Evolutionary conservation across 2,113 vertebrate species (phyloP).

Genomic region (Callocephalon fimbriatum): DNA sequence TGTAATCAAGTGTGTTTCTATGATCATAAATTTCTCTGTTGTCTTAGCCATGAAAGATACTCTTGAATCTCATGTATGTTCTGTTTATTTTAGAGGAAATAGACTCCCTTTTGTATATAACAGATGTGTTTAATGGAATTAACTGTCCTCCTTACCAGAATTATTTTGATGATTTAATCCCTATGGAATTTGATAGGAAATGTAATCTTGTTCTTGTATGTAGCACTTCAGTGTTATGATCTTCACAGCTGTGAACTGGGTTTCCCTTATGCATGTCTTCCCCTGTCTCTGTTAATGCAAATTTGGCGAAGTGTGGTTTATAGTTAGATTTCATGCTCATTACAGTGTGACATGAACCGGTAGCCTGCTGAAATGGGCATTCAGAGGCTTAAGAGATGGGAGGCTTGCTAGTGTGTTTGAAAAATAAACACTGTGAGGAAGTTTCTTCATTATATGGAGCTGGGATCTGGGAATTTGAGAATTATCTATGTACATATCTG

Average conservation of each 20-base stretch:
- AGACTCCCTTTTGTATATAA: neutral
- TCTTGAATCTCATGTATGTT: neutral
- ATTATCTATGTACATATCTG: slow-evolving; percentile 44
- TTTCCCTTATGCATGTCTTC: slow-evolving; percentile 3
- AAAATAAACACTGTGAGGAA: slow-evolving; percentile 42
- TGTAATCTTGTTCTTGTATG: slow-evolving; percentile 36
- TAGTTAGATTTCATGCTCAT: slow-evolving; percentile 63
- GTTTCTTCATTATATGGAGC: slow-evolving; percentile 38
- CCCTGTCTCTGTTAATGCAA: neutral
- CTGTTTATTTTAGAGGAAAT: neutral
- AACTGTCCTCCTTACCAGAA: neutral
- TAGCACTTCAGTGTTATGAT: slow-evolving; percentile 6
- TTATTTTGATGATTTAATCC: slow-evolving; percentile 45
- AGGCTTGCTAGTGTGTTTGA: neutral
- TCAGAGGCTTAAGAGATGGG: neutral
- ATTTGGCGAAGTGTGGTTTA: slow-evolving; percentile 55
- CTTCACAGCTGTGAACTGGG: slow-evolving; percentile 42
- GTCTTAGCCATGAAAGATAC: neutral
- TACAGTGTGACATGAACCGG: slow-evolving; percentile 49
- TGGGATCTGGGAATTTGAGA: slow-evolving; percentile 47
- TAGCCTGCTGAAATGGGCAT: slow-evolving; percentile 44
- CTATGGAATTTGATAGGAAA: slow-evolving; percentile 45
- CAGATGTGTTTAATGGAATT: slow-evolving; percentile 43
- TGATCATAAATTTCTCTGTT: neutral
- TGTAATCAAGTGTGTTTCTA: neutral